Evolutionary conservation across 2,888 invertebrate genomes (phyloP).

Genomic region (Athalia circularis): DNA sequence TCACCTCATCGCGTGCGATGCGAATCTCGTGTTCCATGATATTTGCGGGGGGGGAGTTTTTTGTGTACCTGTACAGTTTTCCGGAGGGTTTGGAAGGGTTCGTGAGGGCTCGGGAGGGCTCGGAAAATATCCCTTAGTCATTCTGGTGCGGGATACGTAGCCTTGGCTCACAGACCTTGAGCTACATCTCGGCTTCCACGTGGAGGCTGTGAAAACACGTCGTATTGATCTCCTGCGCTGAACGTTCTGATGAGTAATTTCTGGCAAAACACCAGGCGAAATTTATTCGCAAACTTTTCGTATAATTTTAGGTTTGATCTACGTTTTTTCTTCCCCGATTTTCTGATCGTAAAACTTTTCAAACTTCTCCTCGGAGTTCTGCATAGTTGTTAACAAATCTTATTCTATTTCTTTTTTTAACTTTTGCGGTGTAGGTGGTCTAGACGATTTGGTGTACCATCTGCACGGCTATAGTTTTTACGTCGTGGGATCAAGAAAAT

Average conservation of each 20-base stretch:
- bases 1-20: conserved; percentile 8
- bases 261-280: background rate
- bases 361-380: background rate
- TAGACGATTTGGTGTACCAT: conserved; percentile 83
- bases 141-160: background rate
- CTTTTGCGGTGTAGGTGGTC: conserved; percentile 75
- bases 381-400: background rate
- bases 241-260: conserved; percentile 15
- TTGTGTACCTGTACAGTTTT: background rate
- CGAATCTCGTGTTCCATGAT: background rate
- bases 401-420: background rate
- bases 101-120: background rate
- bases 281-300: background rate
- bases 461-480: conserved; percentile 86
- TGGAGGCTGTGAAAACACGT: conserved; percentile 47
- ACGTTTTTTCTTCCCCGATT: too few relatives aligned
- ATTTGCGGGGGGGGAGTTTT: too few relatives aligned
- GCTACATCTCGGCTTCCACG: conserved; percentile 45
- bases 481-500: conserved; percentile 79
- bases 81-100: conserved; percentile 8
- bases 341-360: too few relatives aligned
- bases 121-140: background rate
- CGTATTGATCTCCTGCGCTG: conserved; percentile 41
- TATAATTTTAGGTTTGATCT: too few relatives aligned
- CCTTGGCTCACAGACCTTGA: conserved; percentile 50